These are phyloP conservation scores for Sorex maritimensis DNA, from an alignment of 2,797 vertebrate genomes.

Conservation along the genomic window DNA sequence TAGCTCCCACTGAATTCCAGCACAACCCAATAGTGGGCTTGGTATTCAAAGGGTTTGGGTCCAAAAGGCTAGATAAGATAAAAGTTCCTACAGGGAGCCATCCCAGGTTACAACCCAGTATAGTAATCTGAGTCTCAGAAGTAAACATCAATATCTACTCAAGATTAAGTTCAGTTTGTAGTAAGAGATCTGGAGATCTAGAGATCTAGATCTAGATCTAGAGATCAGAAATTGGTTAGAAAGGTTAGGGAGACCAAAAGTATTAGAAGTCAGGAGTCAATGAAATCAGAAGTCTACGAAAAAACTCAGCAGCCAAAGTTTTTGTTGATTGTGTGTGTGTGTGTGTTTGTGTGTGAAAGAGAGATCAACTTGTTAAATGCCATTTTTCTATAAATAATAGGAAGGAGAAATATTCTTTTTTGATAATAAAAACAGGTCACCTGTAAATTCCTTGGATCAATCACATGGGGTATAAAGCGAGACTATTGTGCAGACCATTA, in stretches of 20 bases:
- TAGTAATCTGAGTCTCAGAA: neutral
- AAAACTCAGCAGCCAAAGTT: conserved; percentile 24
- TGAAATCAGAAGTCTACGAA: no score
- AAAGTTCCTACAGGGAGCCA: neutral
- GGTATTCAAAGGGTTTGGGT: neutral
- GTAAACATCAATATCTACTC: neutral
- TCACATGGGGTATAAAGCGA: neutral
- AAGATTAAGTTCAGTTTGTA: neutral
- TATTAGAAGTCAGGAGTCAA: neutral
- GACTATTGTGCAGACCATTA: no score
- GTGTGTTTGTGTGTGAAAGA: no score
- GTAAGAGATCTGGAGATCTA: neutral
- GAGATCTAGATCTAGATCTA: no score
- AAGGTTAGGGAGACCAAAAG: conserved; percentile 1
- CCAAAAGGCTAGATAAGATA: neutral
- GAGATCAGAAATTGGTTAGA: neutral
- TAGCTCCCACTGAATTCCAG: neutral
- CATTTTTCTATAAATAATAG: conserved; percentile 10
- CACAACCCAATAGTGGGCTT: rapidly evolving
- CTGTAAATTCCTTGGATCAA: neutral
- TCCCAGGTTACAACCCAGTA: neutral
- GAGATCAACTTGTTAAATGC: neutral
- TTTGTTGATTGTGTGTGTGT: neutral
- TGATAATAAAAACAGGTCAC: neutral
- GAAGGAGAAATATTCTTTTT: conserved; percentile 11